phyloP scores from a whole-genome alignment of 2,888 invertebrate genomes.

The Drosophila testacea region DNA sequence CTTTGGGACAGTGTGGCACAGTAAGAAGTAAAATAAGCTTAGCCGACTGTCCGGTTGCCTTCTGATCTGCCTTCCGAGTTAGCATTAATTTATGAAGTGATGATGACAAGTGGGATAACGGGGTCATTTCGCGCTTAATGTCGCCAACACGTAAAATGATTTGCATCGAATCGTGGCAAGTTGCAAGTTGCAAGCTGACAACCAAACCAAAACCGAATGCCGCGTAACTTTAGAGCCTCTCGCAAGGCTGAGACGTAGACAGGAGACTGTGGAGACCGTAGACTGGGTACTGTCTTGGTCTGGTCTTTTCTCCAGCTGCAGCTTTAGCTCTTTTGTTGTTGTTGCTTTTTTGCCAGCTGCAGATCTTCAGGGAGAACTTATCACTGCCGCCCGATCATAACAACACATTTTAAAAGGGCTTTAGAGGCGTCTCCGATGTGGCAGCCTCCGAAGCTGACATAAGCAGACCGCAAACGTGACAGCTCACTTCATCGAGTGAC shows the following conservation, averaged over 20 bases:
- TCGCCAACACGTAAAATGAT: slow-evolving; percentile 83
- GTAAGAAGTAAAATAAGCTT: slow-evolving; percentile 25
- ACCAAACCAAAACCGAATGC: slow-evolving; percentile 23
- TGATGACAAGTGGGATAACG: slow-evolving; percentile 83
- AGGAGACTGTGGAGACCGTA: slow-evolving; percentile 24
- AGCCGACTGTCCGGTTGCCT: slow-evolving; percentile 25
- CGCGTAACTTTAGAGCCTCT: slow-evolving; percentile 76
- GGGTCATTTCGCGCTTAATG: slow-evolving; percentile 83
- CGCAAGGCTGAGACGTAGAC: slow-evolving; percentile 50
- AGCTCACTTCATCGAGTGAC: slow-evolving; percentile 77
- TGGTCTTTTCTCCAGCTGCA: slow-evolving; percentile 27
- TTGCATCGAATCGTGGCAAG: slow-evolving; percentile 67
- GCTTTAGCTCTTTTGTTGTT: slow-evolving; percentile 1
- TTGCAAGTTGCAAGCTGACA: slow-evolving; percentile 12
- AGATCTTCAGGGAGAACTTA: slow-evolving; percentile 59
- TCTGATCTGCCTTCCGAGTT: slow-evolving; percentile 58
- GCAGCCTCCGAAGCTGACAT: slow-evolving; percentile 75
- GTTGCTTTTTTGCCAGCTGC: slow-evolving; percentile 28
- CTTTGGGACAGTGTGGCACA: slow-evolving; percentile 1
- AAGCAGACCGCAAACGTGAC: slow-evolving; percentile 82
- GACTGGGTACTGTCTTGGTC: slow-evolving; percentile 20
- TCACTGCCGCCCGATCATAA: slow-evolving; percentile 78
- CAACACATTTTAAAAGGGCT: slow-evolving; percentile 83
- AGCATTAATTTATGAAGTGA: slow-evolving; percentile 82
- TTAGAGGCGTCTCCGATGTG: slow-evolving; percentile 63